Evolutionary conservation across 2,888 invertebrate genomes (phyloP), one percentile per base, ranked within the genome.

Genomic region (Morpho helenor): DNA sequence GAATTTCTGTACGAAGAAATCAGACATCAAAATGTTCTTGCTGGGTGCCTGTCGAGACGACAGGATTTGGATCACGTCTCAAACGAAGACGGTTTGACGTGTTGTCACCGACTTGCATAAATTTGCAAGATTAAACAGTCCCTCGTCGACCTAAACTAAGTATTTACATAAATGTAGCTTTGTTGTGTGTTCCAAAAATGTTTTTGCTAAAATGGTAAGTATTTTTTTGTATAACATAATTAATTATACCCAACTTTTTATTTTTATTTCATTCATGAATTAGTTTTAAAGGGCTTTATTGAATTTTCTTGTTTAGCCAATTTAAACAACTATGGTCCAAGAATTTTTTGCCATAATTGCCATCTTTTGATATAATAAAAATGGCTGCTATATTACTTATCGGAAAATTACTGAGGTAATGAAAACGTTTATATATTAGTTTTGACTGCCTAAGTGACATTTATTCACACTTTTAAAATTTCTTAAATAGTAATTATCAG

Each of bases 1-100:
- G 31, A 31, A 31, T 31, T 31, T 5, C 2, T 3, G 5, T 31
- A 31, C 31, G 31, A 31, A 52, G 72, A 71, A 78, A 85, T 85
- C 83, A 86, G 84, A 75, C 80, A 79, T 77, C 85, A 45, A 84
- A 84, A 85, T 87, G 83, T 82, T 45, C 39, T 39, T 22, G 82
- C 80, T 81, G 84, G 82, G 77, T 82, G 81, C 74, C 82, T 81
- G 86, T 82, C 80, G 82, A 79, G 72, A 73, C 65, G 79, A 87
- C 87, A 78, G 84, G 82, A 88, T 88, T 87, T 86, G 82, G 84
- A 88, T 88, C 87, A 86, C 87, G 84, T 87, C 78, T 80, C 77
- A 70, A 75, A 77, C 73, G 80, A 82, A 87, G 85, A 83, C 86
- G 87, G 86, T 84, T 84, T 87, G 87, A 86, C 84, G 82, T 84